Base-by-base conservation (phyloP, 2,797 vertebrate species). In the Scleropages formosus region DNA sequence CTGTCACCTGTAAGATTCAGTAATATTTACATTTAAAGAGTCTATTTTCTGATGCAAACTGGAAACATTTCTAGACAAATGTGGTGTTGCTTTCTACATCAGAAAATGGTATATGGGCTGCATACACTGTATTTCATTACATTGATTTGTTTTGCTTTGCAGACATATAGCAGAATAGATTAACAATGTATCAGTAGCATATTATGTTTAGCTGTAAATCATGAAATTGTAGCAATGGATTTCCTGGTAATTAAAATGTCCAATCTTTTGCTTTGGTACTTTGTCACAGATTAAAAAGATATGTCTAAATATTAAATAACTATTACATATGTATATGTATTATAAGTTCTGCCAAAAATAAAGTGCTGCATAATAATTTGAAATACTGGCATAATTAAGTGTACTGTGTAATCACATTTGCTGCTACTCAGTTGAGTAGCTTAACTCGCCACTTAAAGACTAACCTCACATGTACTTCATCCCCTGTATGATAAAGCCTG, bases 401-500 rank as follows among this genome's bases (percentile, higher is more conserved):
- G 20, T 44, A 16, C 39, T 0, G 15, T 22, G 31, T 51, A 16
- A 51, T 20, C 15, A 24, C 56, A 27, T 47, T 24, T 46, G 62
- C 24, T 46, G 44, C 20, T 18, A 46, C 66, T 70, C 58, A 70
- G 44, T 62, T 69, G 44, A 70, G 31, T 60, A 44, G 58, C 59
- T 63, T 22, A 31, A 69, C 27, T 58, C 27, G 18, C 69, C 51
- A 56, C 44, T 47, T 26, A 26, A 51, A 26, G 65, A 56, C 56
- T 60, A 70, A 70, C 49, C 16, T 31, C 59, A 60, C 24, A 70
- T 39, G 46, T 31, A 69, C 70, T 51, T 75, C 47, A 20, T 78
- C 62, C 8, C 24, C 78, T 74, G 78, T 20, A 68, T 10, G 61
- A 84, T 79, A 80, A 84, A 74, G 80, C 49, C 13, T 61, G 26